Conservation (phyloP, 2,797 vertebrate genomes). For the Lepilemur septentrionalis region DNA sequence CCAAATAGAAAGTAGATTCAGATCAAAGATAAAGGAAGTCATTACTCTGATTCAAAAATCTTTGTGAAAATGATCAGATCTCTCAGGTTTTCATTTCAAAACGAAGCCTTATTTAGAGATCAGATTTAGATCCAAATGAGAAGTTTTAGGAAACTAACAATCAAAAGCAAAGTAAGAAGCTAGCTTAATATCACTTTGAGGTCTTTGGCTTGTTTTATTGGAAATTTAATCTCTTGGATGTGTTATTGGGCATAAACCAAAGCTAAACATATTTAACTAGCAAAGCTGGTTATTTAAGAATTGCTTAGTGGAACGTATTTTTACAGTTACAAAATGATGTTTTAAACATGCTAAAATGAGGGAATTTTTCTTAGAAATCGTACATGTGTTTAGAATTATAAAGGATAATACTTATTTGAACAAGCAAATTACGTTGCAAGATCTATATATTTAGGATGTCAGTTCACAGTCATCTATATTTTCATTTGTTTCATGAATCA, state of each 20-base stretch:
- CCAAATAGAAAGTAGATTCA: background rate
- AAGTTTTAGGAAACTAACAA: background rate
- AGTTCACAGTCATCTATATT: background rate
- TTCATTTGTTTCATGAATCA: constrained; percentile 40
- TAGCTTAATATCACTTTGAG: background rate
- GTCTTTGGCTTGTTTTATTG: constrained; percentile 34
- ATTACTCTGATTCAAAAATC: background rate
- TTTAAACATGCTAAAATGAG: constrained; percentile 48
- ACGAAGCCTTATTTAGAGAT: background rate
- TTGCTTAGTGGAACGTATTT: constrained; percentile 64
- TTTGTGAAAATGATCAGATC: background rate
- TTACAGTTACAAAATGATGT: constrained; percentile 54
- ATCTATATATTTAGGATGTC: background rate
- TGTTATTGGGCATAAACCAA: constrained; percentile 61
- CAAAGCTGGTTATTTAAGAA: constrained; percentile 47
- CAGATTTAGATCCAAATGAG: constrained; percentile 43
- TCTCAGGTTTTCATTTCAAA: background rate
- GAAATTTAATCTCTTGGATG: constrained; percentile 57
- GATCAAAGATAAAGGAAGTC: background rate
- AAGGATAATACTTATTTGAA: constrained; percentile 51
- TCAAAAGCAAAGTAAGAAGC: background rate
- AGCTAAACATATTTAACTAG: constrained; percentile 59
- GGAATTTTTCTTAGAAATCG: constrained; percentile 27
- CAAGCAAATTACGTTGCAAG: constrained; percentile 24
- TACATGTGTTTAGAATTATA: constrained; percentile 38